These are phyloP conservation scores for Heliconius hortense DNA, from an alignment of 2,888 invertebrate species.

Conservation along the genomic window DNA sequence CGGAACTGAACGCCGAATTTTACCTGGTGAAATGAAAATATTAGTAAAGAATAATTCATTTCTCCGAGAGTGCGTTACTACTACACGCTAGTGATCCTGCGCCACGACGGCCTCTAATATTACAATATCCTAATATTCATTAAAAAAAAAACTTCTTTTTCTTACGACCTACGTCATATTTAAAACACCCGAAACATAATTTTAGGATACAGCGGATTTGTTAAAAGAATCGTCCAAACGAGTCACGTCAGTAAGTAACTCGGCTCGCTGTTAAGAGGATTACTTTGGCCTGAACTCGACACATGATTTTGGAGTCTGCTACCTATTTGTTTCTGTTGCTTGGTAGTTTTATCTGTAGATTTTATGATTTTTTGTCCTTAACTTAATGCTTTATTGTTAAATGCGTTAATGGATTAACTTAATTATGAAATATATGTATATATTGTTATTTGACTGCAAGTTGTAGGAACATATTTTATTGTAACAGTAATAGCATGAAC, in stretches of 20 bases:
- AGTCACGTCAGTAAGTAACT: constrained; percentile 47
- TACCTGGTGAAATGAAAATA: too few relatives aligned
- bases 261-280: constrained; percentile 47
- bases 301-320: constrained; percentile 49
- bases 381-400: constrained; percentile 22
- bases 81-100: too few relatives aligned
- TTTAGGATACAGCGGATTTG: constrained; percentile 33
- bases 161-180: background rate
- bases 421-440: constrained; percentile 1
- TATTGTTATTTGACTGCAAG: background rate
- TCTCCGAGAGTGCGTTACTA: too few relatives aligned
- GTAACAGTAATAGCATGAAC: constrained; percentile 13
- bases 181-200: background rate
- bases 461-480: constrained; percentile 13
- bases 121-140: background rate
- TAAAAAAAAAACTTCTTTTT: background rate
- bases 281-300: constrained; percentile 45
- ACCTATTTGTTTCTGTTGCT: constrained; percentile 58
- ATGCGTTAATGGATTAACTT: constrained; percentile 13
- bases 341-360: constrained; percentile 53
- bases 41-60: too few relatives aligned
- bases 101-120: background rate
- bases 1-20: too few relatives aligned
- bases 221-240: constrained; percentile 38
- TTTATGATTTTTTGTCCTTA: constrained; percentile 47